Base-by-base conservation (phyloP, 2,888 invertebrate species). In the Dione vanillae region DNA sequence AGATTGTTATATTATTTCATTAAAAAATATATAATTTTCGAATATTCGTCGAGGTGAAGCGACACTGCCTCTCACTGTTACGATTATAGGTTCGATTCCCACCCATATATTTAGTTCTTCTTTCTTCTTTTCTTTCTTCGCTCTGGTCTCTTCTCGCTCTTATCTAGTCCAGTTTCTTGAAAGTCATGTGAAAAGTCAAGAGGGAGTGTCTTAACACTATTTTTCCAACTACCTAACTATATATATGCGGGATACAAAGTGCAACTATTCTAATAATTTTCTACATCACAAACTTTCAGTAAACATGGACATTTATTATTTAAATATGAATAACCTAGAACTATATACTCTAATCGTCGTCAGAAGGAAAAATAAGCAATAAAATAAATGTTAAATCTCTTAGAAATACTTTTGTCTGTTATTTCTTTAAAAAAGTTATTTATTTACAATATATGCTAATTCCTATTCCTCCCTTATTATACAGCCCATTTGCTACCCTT, bases 401-500 rank as follows among this genome's bases (percentile, higher is more conserved):
- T 14, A 59, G 19, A 27, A 43, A 27, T n/a, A 61, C 27, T 43
- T 37, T 35, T 35, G 35, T 35, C 54, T 54, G 54, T 35, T 54
- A 54, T 37, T 16, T 52, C 27, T 35, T 52, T n/a, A 54, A 54
- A 54, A 54, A 47, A 11, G 54, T 40, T 16, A 56, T 56, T 61
- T 61, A 61, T 27, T n/a, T 45, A 11, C 27, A 27, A 61, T 61
- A 27, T 61, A 61, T 61, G 61, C 27, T 27, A 61, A 61, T 61
- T 45, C 11, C 45, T 45, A 10, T n/a, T n/a, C n/a, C n/a, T n/a
- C n/a, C n/a, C 45, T 35, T 45, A 61, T 61, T 45, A 61, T 61
- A 45, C 61, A 61, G 27, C 16, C 61, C n/a, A 27, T 61, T 61
- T 61, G 45, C 45, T 61, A 61, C 61, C 61, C 61, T 45, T 16